A percentile compares a stretch with the other conserved stretches of the same genome.
Conservation (phyloP, 1,140 invertebrate genomes). For the Holotrichia oblita region DNA sequence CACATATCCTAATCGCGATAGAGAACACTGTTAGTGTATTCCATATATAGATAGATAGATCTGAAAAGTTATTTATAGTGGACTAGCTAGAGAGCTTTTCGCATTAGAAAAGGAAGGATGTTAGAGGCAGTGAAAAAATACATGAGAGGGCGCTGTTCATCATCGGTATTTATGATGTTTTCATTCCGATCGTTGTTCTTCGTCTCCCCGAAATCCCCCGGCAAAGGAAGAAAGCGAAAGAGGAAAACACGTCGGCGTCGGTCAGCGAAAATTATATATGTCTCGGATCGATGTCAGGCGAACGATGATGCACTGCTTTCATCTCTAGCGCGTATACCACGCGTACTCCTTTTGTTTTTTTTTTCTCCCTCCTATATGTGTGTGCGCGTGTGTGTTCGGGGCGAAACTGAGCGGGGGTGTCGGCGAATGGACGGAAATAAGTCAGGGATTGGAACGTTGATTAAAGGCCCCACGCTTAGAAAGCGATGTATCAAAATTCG, state of each 20-base stretch:
- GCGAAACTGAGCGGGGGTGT: no score
- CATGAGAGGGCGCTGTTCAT: conserved; percentile 14
- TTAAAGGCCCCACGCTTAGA: conserved; percentile 1
- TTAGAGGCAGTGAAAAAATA: neutral
- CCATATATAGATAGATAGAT: no score
- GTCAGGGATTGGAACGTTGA: conserved; percentile 24
- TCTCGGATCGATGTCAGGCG: neutral
- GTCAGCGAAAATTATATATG: conserved; percentile 23
- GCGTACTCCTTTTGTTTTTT: no score
- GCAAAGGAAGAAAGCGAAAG: neutral
- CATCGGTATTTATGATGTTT: conserved; percentile 36
- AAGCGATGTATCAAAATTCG: conserved; percentile 26
- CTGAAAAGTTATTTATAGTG: no score
- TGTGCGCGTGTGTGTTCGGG: no score
- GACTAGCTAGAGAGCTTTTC: no score
- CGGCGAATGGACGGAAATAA: conserved; percentile 16
- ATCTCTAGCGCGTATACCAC: neutral
- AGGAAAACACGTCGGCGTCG: neutral
- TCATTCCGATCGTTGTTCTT: conserved; percentile 22
- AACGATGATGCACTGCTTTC: neutral
- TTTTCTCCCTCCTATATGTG: no score
- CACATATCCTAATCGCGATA: no score
- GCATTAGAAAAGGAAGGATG: neutral
- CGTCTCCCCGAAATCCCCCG: neutral
- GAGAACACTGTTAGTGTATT: no score